Percentiles rank a stretch among this genome's conserved stretches.
Evolutionary conservation across 2,888 invertebrate genomes (phyloP).

Genomic region (Muschampia plurimacula): DNA sequence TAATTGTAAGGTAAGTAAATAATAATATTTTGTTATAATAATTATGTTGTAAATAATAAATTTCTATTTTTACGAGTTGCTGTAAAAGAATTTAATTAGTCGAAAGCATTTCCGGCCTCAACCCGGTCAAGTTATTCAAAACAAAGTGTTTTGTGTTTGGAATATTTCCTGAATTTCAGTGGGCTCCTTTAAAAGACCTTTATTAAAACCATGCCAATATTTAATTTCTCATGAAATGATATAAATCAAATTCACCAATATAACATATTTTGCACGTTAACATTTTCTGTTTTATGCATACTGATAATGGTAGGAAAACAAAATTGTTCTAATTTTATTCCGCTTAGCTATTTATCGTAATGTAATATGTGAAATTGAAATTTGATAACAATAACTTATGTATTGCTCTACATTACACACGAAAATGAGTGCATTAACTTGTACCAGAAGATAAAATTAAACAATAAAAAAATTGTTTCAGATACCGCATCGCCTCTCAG

Average conservation of each 20-base stretch:
- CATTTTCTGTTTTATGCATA: not conserved
- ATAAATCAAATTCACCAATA: not conserved
- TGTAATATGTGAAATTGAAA: not conserved
- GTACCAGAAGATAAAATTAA: conserved; percentile 20
- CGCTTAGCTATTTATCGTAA: not conserved
- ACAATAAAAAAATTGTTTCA: conserved; percentile 53
- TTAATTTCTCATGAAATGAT: not conserved
- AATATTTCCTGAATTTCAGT: conserved; percentile 19
- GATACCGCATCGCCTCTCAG: conserved; percentile 53
- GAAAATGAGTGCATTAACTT: not conserved
- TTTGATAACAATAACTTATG: not conserved
- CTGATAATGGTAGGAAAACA: not conserved
- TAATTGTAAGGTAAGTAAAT: conserved; percentile 63
- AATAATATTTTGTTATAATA: conserved; percentile 41
- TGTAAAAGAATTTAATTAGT: conserved; percentile 39
- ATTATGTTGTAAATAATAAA: conserved; percentile 19
- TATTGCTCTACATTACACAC: not conserved
- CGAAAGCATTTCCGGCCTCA: conserved; percentile 70
- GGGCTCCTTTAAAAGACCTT: not conserved
- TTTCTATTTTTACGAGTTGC: not conserved
- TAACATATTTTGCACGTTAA: not conserved
- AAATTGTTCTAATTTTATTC: conserved; percentile 21
- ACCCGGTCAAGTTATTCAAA: conserved; percentile 79
- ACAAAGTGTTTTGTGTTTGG: conserved; percentile 61
- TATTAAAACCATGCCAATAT: not conserved